These are phyloP conservation scores for Planiliza haematocheilus DNA, from an alignment of 2,113 vertebrate species.

Conservation along the genomic window DNA sequence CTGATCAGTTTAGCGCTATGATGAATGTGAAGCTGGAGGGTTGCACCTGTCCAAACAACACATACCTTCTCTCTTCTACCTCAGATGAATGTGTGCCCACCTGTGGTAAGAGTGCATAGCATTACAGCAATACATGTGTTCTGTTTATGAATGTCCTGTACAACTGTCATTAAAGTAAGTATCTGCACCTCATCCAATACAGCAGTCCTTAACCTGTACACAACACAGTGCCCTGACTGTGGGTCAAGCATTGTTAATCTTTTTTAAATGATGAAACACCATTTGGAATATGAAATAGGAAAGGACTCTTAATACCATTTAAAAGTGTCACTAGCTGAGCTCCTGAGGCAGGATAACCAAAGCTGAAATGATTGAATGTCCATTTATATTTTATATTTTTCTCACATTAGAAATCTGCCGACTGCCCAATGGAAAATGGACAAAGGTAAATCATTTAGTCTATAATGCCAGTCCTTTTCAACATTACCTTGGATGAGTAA, in stretches of 20 bases:
- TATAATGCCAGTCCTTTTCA: background rate
- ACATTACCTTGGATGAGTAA: background rate
- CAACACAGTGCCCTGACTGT: too few relatives aligned
- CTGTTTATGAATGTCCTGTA: background rate
- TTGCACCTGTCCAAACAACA: conserved; percentile 82
- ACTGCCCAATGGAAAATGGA: conserved; percentile 51
- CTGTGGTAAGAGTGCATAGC: conserved; percentile 84
- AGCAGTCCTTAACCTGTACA: too few relatives aligned
- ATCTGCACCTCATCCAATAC: too few relatives aligned
- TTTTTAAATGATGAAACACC: too few relatives aligned
- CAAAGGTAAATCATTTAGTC: conserved; percentile 43
- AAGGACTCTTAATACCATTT: too few relatives aligned
- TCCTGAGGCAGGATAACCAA: background rate
- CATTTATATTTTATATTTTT: conserved; percentile 1
- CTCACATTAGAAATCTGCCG: conserved; percentile 61
- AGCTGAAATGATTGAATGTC: background rate
- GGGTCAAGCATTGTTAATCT: too few relatives aligned
- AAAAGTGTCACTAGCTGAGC: too few relatives aligned
- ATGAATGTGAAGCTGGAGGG: conserved; percentile 70
- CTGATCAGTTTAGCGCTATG: conserved; percentile 44
- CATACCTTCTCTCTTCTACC: conserved; percentile 61
- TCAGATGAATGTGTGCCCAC: conserved; percentile 72
- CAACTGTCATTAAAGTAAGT: background rate
- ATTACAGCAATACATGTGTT: background rate
- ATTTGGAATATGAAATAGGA: too few relatives aligned